Evolutionary conservation across 2,797 vertebrate species (phyloP).

Genomic region (Bradypodion ventrale): DNA sequence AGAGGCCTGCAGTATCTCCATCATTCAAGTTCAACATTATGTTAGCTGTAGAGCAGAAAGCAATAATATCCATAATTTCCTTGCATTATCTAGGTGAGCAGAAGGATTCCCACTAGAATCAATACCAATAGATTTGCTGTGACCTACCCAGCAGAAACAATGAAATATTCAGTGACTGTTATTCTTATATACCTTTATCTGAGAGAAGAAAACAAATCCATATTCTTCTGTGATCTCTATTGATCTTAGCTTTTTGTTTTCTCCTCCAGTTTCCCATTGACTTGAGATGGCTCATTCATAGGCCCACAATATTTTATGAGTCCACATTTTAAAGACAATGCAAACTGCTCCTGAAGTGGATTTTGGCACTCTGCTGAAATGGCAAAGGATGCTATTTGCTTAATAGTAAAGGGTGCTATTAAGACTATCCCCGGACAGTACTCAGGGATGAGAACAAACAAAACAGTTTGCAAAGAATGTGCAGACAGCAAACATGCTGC

Average conservation of each 20-base stretch:
- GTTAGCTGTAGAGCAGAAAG: neutral
- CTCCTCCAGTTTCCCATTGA: constrained; percentile 45
- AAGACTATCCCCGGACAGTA: constrained; percentile 6
- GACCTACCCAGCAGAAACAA: constrained; percentile 43
- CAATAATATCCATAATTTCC: constrained; percentile 20
- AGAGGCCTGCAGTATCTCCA: neutral
- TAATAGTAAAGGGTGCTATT: constrained; percentile 26
- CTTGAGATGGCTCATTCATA: constrained; percentile 51
- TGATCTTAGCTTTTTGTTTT: constrained; percentile 49
- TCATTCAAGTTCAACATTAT: neutral
- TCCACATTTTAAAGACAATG: constrained; percentile 47
- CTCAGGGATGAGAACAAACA: neutral
- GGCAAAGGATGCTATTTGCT: constrained; percentile 26
- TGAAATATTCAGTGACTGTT: constrained; percentile 33
- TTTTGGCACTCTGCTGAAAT: constrained; percentile 43
- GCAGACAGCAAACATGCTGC: neutral
- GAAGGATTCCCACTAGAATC: constrained; percentile 16
- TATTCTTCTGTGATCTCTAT: constrained; percentile 29
- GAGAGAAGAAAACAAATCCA: constrained; percentile 12
- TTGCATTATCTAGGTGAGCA: constrained; percentile 4
- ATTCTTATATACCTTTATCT: constrained; percentile 10
- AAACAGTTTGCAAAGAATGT: neutral
- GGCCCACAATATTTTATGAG: constrained; percentile 51
- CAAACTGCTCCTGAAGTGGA: constrained; percentile 39
- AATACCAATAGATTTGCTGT: constrained; percentile 49